Conservation (phyloP, 2,888 invertebrate genomes). For the Conops quadrifasciatus region DNA sequence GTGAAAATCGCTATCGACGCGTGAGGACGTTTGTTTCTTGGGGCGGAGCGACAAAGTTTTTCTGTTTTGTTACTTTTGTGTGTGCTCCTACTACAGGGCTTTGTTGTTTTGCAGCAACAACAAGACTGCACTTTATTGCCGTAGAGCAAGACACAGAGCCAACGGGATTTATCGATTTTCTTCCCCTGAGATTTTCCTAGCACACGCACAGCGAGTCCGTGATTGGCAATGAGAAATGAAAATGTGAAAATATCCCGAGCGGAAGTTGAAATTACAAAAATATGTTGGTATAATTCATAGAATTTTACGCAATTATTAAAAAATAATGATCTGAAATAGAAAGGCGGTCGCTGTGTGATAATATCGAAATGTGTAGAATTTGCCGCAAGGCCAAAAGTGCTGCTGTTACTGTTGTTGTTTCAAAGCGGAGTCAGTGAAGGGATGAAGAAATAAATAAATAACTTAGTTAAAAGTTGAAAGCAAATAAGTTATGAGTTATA, state of each 20-base stretch:
- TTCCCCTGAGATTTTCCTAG: constrained; percentile 4
- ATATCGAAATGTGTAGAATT: not conserved
- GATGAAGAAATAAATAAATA: not conserved
- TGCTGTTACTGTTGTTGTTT: not conserved
- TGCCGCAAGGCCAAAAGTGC: not conserved
- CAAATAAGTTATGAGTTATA: not conserved
- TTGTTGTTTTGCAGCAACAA: constrained; percentile 9
- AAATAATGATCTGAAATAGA: not conserved
- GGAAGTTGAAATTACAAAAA: constrained; percentile 22
- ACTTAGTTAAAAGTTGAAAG: not conserved
- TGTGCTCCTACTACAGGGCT: not conserved
- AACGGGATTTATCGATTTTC: constrained; percentile 33
- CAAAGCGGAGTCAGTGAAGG: not conserved
- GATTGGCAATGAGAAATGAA: not conserved
- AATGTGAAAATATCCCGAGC: not conserved
- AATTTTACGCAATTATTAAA: not conserved
- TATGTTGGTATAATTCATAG: constrained; percentile 6
- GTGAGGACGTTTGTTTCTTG: constrained; percentile 20
- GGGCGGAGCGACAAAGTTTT: not conserved
- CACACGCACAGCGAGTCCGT: not conserved
- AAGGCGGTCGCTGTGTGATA: not conserved
- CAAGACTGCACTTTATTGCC: constrained; percentile 20
- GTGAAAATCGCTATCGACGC: constrained; percentile 22
- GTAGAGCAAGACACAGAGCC: constrained; percentile 28
- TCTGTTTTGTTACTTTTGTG: not conserved